phyloP scores from a whole-genome alignment of 2,113 vertebrate species.

The Sigmodon hispidus region DNA sequence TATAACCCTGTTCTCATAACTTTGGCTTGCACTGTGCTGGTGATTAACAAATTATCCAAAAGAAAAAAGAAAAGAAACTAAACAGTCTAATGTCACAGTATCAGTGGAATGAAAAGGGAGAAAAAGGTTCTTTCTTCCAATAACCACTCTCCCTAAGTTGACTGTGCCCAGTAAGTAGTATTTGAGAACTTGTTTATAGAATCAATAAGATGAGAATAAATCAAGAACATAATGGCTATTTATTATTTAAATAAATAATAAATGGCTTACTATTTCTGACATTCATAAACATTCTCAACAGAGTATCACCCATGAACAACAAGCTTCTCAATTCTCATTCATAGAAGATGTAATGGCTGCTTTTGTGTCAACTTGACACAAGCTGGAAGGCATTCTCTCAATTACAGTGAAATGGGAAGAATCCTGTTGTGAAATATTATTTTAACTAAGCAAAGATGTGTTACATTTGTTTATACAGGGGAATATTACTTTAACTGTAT shows the following conservation, averaged over 20 bases:
- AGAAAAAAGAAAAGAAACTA: background rate
- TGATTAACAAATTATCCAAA: background rate
- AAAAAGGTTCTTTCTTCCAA: too few species aligned
- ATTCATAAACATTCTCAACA: background rate
- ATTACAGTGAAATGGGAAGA: too few species aligned
- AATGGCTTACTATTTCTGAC: background rate
- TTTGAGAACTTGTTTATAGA: background rate
- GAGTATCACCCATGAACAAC: background rate
- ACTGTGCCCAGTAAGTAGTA: background rate
- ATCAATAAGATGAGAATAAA: background rate
- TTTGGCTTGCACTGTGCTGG: background rate
- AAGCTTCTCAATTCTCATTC: background rate
- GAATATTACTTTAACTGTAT: too few species aligned
- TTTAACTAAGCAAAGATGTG: too few species aligned
- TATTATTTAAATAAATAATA: too few species aligned
- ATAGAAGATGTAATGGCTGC: too few species aligned
- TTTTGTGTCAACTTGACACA: too few species aligned
- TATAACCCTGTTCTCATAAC: background rate
- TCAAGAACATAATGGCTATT: background rate
- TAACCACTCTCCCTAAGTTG: background rate
- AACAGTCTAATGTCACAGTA: background rate
- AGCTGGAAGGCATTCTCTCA: too few species aligned
- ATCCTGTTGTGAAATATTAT: too few species aligned
- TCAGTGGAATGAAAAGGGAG: background rate
- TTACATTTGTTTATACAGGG: too few species aligned